A percentile compares a stretch with the other conserved stretches of the same genome.
Conservation (phyloP, 1,140 invertebrate genomes). For the Listronotus bonariensis region DNA sequence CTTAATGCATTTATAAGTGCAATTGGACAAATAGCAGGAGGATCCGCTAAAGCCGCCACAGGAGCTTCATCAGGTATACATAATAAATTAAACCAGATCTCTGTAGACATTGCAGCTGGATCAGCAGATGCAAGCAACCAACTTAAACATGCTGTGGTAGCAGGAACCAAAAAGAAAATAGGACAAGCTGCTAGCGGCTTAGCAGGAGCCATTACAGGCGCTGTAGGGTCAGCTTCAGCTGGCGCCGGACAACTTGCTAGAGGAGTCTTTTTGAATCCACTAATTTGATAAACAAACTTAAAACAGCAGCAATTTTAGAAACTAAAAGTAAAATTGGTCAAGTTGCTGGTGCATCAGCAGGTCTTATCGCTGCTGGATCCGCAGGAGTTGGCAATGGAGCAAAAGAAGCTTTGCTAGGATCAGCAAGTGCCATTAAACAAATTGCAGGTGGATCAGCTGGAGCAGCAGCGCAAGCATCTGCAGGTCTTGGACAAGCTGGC, state of each 20-base stretch:
- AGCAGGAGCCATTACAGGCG: conserved; percentile 15
- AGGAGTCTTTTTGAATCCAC: conserved; percentile 9
- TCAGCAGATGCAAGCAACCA: conserved; percentile 16
- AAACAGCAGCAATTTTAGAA: conserved; percentile 3
- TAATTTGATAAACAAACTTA: conserved; percentile 16
- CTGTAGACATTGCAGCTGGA: conserved; percentile 13
- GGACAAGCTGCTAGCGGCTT: conserved; percentile 20
- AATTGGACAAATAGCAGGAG: conserved; percentile 14
- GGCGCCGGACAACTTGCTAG: conserved; percentile 19
- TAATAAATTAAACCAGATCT: conserved; percentile 15
- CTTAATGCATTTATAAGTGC: not conserved
- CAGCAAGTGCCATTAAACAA: not conserved
- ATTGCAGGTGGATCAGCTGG: not conserved
- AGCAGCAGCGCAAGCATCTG: not conserved
- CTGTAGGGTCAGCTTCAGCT: conserved; percentile 25
- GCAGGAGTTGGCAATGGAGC: not conserved
- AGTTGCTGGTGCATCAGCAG: conserved; percentile 8
- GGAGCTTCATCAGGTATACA: conserved; percentile 15
- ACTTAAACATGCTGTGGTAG: conserved; percentile 11
- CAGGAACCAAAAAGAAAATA: conserved; percentile 25
- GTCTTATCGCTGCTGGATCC: conserved; percentile 2
- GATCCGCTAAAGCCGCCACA: conserved; percentile 7
- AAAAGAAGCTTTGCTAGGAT: not conserved
- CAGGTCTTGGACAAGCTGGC: not conserved
- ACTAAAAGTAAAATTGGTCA: conserved; percentile 14